Percentiles rank a stretch among this genome's conserved stretches.
phyloP scores from a whole-genome alignment of 2,888 invertebrate genomes.

The Drosophila setosimentum region DNA sequence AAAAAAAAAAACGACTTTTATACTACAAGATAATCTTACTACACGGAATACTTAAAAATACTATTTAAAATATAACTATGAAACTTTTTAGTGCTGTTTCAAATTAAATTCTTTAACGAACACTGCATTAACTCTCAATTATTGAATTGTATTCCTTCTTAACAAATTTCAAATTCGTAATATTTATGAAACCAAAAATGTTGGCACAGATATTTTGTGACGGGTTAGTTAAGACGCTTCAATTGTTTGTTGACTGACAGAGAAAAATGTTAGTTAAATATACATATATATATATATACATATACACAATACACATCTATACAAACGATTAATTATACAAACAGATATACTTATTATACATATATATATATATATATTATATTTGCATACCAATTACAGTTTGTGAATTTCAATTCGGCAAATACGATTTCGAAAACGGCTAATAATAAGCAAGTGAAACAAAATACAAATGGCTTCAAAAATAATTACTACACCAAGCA shows the following conservation, averaged over 20 bases:
- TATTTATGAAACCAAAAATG: conserved; percentile 18
- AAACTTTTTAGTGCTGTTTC: conserved; percentile 21
- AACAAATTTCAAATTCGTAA: conserved; percentile 27
- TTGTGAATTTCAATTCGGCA: conserved; percentile 65
- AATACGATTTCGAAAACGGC: conserved; percentile 42
- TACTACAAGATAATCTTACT: conserved; percentile 24
- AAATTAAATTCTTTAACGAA: conserved; percentile 32
- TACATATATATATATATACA: conserved; percentile 12
- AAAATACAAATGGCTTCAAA: conserved; percentile 50
- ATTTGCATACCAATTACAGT: conserved; percentile 60
- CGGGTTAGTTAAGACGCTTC: conserved; percentile 5
- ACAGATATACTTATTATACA: conserved; percentile 31
- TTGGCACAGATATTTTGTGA: conserved; percentile 12
- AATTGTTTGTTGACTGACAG: conserved; percentile 47
- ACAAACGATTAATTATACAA: conserved; percentile 28
- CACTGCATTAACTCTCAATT: conserved; percentile 39
- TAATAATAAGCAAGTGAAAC: conserved; percentile 43
- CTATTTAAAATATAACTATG: conserved; percentile 25
- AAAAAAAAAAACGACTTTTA: conserved; percentile 39
- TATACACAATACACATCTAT: conserved; percentile 28
- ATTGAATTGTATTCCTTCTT: conserved; percentile 30
- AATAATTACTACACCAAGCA: conserved; percentile 53
- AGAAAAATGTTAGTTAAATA: conserved; percentile 23
- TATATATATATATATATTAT: conserved; percentile 17
- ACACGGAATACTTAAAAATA: conserved; percentile 7